Percentiles rank a stretch among this genome's conserved stretches.
Conservation (phyloP, 2,113 vertebrate species). For the Nothobranchius kuhntae region DNA sequence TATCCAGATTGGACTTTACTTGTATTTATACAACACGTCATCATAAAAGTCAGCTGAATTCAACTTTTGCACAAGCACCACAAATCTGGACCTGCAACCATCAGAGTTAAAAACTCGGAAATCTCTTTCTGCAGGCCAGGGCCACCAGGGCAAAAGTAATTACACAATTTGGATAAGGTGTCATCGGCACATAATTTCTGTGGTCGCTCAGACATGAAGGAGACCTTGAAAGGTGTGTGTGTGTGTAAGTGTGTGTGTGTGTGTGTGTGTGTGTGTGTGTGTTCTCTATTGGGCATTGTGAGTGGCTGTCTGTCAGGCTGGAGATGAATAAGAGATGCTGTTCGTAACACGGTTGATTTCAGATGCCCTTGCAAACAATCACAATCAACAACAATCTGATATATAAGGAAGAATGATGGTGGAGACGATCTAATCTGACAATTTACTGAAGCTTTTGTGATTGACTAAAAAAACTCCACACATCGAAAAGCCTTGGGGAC, state of each 20-base stretch:
- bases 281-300: slow-evolving; percentile 9
- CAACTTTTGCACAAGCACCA: slow-evolving; percentile 19
- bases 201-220: slow-evolving; percentile 71
- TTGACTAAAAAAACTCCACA: slow-evolving; percentile 7
- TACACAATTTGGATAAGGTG: slow-evolving; percentile 71
- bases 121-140: slow-evolving; percentile 56
- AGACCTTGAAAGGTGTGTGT: slow-evolving; percentile 69
- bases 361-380: slow-evolving; percentile 64
- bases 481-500: background rate
- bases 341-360: slow-evolving; percentile 57
- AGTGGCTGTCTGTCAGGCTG: slow-evolving; percentile 54
- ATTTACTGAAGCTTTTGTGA: slow-evolving; percentile 7
- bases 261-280: slow-evolving; percentile 7
- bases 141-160: slow-evolving; percentile 70
- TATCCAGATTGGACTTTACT: background rate
- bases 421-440: slow-evolving; percentile 11
- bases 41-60: slow-evolving; percentile 13
- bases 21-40: slow-evolving; percentile 2
- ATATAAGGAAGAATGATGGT: slow-evolving; percentile 14
- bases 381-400: slow-evolving; percentile 47
- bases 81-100: slow-evolving; percentile 30
- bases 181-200: slow-evolving; percentile 71
- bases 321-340: slow-evolving; percentile 49
- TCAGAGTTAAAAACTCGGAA: slow-evolving; percentile 30
- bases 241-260: slow-evolving; percentile 1